Evolutionary conservation across 2,797 vertebrate genomes (phyloP).

Genomic region (Linurgus olivaceus): DNA sequence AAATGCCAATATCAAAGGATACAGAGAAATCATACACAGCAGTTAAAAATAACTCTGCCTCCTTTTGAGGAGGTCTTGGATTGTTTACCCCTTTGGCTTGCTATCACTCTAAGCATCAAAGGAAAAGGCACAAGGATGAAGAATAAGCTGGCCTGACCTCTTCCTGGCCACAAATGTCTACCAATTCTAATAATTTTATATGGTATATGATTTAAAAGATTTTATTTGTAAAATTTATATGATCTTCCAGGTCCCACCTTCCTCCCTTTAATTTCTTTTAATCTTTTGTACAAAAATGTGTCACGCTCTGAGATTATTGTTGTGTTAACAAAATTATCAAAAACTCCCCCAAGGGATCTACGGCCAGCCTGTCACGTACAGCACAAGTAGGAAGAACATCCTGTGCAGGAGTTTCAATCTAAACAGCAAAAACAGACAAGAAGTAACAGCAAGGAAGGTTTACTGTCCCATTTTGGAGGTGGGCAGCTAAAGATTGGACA

Average conservation of each 20-base stretch:
- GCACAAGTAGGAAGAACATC: neutral
- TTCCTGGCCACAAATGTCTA: neutral
- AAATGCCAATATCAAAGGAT: neutral
- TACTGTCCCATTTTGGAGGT: neutral
- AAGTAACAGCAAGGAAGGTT: neutral
- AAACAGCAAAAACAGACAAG: neutral
- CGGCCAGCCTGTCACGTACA: accelerated
- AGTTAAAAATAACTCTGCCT: neutral
- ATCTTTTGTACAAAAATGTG: neutral
- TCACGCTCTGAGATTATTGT: neutral
- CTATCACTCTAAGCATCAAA: neutral
- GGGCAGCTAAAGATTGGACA: neutral
- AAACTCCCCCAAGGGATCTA: neutral
- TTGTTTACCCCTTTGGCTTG: neutral
- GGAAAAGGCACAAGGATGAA: neutral
- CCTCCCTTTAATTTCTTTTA: neutral
- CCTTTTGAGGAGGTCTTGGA: neutral
- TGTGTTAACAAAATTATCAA: neutral
- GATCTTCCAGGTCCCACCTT: neutral
- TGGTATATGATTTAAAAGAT: neutral
- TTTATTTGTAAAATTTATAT: neutral
- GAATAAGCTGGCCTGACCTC: neutral
- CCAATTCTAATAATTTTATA: neutral
- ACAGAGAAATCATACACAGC: neutral
- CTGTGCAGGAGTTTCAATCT: neutral